These are phyloP conservation scores for Lucinisca nassula DNA, from an alignment of 2,888 invertebrate genomes.

Conservation along the genomic window DNA sequence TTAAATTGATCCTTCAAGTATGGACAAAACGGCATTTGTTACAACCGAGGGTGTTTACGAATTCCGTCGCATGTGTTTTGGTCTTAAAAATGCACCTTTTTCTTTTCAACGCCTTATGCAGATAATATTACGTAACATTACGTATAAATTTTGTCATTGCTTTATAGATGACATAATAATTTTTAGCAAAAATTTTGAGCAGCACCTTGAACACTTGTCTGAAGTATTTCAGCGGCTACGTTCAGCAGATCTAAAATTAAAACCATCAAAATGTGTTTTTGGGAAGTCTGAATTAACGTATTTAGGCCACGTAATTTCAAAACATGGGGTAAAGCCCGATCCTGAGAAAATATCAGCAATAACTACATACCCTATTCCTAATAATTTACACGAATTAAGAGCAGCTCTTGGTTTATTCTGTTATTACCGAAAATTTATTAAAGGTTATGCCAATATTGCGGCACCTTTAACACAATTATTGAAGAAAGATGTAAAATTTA, in stretches of 20 bases:
- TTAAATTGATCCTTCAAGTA: no score
- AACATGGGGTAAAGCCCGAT: not conserved
- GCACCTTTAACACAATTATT: not conserved
- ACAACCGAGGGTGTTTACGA: no score
- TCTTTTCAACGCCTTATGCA: no score
- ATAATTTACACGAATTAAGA: not conserved
- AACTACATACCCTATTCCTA: not conserved
- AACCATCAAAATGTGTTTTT: not conserved
- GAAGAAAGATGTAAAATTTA: not conserved
- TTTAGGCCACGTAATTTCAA: not conserved
- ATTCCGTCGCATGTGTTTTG: no score
- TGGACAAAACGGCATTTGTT: no score
- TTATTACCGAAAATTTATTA: not conserved
- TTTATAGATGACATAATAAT: not conserved
- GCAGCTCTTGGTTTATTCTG: not conserved
- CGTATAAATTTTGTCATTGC: not conserved
- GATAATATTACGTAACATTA: not conserved
- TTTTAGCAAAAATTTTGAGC: not conserved
- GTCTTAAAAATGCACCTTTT: no score
- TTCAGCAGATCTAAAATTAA: not conserved
- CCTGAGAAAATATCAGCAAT: not conserved
- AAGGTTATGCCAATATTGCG: not conserved
- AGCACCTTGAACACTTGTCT: not conserved
- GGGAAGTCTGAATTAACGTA: not conserved
- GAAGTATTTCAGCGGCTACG: not conserved